phyloP scores from a whole-genome alignment of 2,888 invertebrate species.

The Dasypolia templi region DNA sequence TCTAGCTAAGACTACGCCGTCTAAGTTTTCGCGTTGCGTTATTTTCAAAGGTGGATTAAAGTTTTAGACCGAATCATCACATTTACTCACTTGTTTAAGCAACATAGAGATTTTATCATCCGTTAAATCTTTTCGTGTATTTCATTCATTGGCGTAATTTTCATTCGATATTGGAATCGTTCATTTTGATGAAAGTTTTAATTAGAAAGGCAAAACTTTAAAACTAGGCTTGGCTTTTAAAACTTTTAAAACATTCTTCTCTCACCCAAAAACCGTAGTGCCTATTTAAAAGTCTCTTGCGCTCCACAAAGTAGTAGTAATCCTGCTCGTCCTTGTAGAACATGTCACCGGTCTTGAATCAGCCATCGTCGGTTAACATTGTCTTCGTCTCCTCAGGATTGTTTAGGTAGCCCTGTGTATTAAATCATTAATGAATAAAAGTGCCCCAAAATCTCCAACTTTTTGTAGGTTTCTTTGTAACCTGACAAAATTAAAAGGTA shows the following conservation, averaged over 20 bases:
- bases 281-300: constrained; percentile 76
- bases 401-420: too few relatives aligned
- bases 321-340: constrained; percentile 73
- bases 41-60: constrained; percentile 35
- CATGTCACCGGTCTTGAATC: constrained; percentile 77
- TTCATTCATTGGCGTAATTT: constrained; percentile 15
- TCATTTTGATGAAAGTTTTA: constrained; percentile 18
- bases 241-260: constrained; percentile 23
- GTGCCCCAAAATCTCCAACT: too few relatives aligned
- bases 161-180: neutral
- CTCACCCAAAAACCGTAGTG: constrained; percentile 73
- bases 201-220: constrained; percentile 25
- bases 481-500: too few relatives aligned
- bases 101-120: constrained; percentile 16
- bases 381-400: constrained; percentile 70
- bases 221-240: too few relatives aligned
- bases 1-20: constrained; percentile 73
- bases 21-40: constrained; percentile 65
- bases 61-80: constrained; percentile 14
- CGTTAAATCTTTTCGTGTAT: neutral
- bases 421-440: too few relatives aligned
- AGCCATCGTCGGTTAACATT: constrained; percentile 74
- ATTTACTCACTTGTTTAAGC: constrained; percentile 14
- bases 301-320: constrained; percentile 75
- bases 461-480: too few relatives aligned